Evolutionary conservation across 1,140 invertebrate species (phyloP), one percentile per base, ranked within the genome.

Genomic region (Pseudomyrmex flavicornis): DNA sequence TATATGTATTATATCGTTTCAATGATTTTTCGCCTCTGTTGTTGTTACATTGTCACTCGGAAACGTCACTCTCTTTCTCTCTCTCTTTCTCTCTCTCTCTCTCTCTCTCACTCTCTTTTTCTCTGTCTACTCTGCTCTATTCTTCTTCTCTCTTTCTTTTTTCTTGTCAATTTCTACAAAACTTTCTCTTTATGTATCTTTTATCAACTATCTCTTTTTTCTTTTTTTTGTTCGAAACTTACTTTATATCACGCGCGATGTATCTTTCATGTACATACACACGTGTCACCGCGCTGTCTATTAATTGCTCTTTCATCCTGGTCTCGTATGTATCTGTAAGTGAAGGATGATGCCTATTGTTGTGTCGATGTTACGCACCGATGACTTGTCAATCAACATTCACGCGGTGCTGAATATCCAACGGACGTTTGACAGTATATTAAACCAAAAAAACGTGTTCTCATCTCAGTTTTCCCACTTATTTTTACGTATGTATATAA

Each of bases 1-100:
- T 26, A 26, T 35, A 35, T 35, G 0, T 35, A 70, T 88, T 74
- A 62, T 73, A 85, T 89, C 66, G 50, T 85, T 88, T 90, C 74
- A 46, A 79, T 87, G 73, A 76, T 89, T 90, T 85, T 85, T 69
- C 66, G 74, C 77, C 82, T 88, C 56, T 84, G 82, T 86, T 85
- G 65, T 84, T 62, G 62, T 88, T 88, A 75, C 82, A 59, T 85
- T 89, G 88, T 90, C 88, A 89, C 88, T 88, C 88, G 89, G 85
- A 86, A 72, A 89, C 85, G 88, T 88, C 82, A 76, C 72, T 83
- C 88, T 85, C 61, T 83, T 56, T 79, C 9, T 84, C 26, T 89
- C 62, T 88, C 61, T 76, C 20, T 87, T 82, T 89, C 69, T 91
- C 54, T 85, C 61, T 90, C 68, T 62, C 26, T 87, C 65, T 88